These are phyloP conservation scores for Tenebrio molitor DNA, from an alignment of 1,140 invertebrate genomes.

Conservation along the genomic window DNA sequence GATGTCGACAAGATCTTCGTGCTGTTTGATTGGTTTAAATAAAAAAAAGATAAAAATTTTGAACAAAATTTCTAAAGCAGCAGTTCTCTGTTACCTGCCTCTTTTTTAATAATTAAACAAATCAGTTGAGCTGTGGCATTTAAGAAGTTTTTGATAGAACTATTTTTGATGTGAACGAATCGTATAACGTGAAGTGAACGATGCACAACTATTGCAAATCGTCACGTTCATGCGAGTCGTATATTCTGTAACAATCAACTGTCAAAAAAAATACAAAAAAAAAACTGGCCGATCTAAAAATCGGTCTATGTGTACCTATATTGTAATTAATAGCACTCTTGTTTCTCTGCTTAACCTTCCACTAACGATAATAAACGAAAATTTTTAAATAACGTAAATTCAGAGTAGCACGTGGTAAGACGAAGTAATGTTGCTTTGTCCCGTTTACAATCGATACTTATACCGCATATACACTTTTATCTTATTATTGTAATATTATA, in stretches of 20 bases:
- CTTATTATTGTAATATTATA: constrained; percentile 53
- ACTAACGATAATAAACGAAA: constrained; percentile 36
- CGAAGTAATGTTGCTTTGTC: constrained; percentile 49
- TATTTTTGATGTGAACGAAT: constrained; percentile 62
- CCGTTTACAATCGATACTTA: constrained; percentile 53
- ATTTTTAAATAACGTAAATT: constrained; percentile 47
- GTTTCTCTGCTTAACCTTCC: constrained; percentile 64
- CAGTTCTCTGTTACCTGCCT: constrained; percentile 55
- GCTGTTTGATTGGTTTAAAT: constrained; percentile 39
- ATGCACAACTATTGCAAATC: constrained; percentile 23
- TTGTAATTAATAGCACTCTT: constrained; percentile 61
- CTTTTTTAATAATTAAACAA: constrained; percentile 51
- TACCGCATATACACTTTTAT: constrained; percentile 58
- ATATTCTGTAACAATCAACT: constrained; percentile 60
- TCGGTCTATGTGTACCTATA: constrained; percentile 51
- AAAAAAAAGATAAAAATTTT: neutral
- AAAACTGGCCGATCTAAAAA: constrained; percentile 35
- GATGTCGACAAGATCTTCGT: constrained; percentile 56
- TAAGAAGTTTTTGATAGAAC: constrained; percentile 62
- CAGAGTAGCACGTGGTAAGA: constrained; percentile 33
- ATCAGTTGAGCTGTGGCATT: constrained; percentile 62
- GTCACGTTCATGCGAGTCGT: constrained; percentile 1
- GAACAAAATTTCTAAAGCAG: constrained; percentile 36
- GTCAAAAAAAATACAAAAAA: constrained; percentile 49
- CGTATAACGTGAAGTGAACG: constrained; percentile 19